These are phyloP conservation scores for Parnassius mnemosyne DNA, from an alignment of 2,888 invertebrate genomes.

Conservation along the genomic window DNA sequence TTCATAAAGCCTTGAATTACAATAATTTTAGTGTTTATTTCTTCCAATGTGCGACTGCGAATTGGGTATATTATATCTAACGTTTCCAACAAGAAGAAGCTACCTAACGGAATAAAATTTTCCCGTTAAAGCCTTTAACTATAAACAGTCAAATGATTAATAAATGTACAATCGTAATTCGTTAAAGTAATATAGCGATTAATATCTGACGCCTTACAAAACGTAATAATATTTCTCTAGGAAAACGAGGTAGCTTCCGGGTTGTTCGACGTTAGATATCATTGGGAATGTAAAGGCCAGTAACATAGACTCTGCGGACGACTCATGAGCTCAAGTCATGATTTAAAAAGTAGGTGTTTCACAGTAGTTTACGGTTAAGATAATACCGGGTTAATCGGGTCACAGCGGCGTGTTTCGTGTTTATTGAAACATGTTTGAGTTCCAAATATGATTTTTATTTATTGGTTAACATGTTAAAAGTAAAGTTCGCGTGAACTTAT, in stretches of 20 bases:
- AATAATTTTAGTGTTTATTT: no score
- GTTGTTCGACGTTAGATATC: neutral
- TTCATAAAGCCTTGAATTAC: no score
- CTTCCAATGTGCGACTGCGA: no score
- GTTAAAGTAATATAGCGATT: neutral
- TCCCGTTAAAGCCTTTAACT: no score
- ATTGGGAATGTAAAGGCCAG: neutral
- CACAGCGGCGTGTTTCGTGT: no score
- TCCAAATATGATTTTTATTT: no score
- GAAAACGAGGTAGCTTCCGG: slow-evolving; percentile 3
- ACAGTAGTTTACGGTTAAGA: neutral
- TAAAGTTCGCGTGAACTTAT: no score
- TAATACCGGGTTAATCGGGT: no score
- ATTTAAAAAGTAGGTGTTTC: neutral
- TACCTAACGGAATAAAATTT: neutral
- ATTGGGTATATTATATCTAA: no score
- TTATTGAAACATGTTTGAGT: no score
- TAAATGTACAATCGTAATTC: neutral
- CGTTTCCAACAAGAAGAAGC: no score
- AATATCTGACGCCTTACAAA: neutral
- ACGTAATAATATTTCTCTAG: neutral
- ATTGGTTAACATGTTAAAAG: no score
- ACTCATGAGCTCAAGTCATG: neutral
- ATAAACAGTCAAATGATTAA: neutral
- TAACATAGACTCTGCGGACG: neutral